A percentile compares a stretch with the other conserved stretches of the same genome.
phyloP scores from a whole-genome alignment of 2,888 invertebrate genomes.

The Drosophila neonasuta region DNA sequence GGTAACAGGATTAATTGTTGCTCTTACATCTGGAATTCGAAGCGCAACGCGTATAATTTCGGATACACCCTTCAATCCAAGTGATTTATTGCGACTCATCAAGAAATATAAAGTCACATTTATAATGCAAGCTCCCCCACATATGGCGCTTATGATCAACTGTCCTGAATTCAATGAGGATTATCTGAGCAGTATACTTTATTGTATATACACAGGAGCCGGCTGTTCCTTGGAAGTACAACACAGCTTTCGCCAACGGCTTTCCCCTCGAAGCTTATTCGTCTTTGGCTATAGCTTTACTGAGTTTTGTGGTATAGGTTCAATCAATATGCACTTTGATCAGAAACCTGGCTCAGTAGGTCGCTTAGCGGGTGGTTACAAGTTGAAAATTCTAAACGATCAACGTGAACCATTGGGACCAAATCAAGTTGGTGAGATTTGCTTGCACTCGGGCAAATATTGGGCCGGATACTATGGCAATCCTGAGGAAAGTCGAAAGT shows the following conservation, averaged over 20 bases:
- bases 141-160: constrained; percentile 9
- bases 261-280: background rate
- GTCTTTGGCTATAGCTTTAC: constrained; percentile 5
- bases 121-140: background rate
- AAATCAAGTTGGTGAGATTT: constrained; percentile 67
- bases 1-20: background rate
- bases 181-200: background rate
- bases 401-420: constrained; percentile 52
- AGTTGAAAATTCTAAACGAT: constrained; percentile 68
- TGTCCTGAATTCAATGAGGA: background rate
- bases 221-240: constrained; percentile 4
- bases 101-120: constrained; percentile 14
- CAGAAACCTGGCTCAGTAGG: constrained; percentile 13
- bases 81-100: background rate
- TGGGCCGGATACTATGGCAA: constrained; percentile 75
- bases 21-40: background rate
- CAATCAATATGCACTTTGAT: background rate
- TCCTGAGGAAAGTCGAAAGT: constrained; percentile 50
- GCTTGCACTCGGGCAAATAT: constrained; percentile 22
- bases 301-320: background rate
- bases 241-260: background rate
- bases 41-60: constrained; percentile 8
- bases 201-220: background rate
- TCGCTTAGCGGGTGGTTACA: constrained; percentile 26
- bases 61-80: constrained; percentile 3